These are phyloP conservation scores for Montipora efflorescens DNA, from an alignment of 64 coral and sea anemone species.

Conservation along the genomic window DNA sequence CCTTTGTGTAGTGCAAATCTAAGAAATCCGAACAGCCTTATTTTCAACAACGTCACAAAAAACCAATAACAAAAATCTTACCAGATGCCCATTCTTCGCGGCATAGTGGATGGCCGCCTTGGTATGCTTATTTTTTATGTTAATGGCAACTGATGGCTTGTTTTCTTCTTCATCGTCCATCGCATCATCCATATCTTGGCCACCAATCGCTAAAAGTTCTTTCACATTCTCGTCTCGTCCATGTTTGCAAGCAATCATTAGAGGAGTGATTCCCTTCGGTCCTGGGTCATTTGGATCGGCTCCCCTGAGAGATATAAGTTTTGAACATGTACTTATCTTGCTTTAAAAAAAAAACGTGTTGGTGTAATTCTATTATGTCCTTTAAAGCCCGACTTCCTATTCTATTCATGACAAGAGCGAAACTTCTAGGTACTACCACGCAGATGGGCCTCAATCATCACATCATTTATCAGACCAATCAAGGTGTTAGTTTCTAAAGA, in stretches of 20 bases:
- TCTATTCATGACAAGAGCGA: too few relatives aligned
- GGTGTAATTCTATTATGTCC: too few relatives aligned
- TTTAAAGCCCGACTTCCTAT: too few relatives aligned
- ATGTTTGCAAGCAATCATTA: conserved; percentile 74
- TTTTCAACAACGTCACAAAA: neutral
- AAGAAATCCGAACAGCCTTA: too few relatives aligned
- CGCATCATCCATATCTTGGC: neutral
- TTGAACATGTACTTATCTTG: too few relatives aligned
- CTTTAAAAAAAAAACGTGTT: too few relatives aligned
- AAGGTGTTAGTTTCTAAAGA: too few relatives aligned
- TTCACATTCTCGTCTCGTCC: conserved; percentile 47
- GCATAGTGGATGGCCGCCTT: conserved; percentile 71
- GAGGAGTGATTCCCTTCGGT: conserved; percentile 51
- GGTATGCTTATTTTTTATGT: conserved; percentile 43
- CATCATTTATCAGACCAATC: too few relatives aligned
- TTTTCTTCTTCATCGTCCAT: conserved; percentile 35
- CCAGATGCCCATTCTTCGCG: conserved; percentile 52
- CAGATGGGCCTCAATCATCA: too few relatives aligned
- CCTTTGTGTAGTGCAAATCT: too few relatives aligned
- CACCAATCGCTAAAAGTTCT: conserved; percentile 41
- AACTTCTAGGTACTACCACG: too few relatives aligned
- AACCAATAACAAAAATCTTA: neutral
- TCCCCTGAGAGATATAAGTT: conserved; percentile 11
- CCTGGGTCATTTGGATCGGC: conserved; percentile 65
- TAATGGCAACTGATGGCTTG: neutral